phyloP scores from a whole-genome alignment of 2,888 invertebrate genomes.

The Hyppa rectilinea region DNA sequence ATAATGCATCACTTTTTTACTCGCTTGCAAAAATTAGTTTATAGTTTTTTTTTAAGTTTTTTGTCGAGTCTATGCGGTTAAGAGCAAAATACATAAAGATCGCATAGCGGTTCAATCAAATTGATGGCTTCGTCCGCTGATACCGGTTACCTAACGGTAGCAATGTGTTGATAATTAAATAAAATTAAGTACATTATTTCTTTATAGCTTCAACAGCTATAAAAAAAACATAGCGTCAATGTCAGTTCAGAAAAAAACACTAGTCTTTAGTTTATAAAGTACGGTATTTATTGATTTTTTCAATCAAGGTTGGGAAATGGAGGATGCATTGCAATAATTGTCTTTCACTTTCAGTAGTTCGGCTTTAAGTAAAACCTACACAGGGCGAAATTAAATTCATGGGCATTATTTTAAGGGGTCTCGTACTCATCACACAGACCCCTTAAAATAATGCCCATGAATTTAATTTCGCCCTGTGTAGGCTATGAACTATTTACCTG shows the following conservation, averaged over 20 bases:
- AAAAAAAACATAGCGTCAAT: background rate
- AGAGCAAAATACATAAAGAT: slow-evolving; percentile 17
- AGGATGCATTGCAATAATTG: background rate
- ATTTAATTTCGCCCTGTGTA: too few species aligned
- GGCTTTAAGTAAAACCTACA: background rate
- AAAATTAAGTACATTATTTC: background rate
- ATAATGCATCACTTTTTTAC: slow-evolving; percentile 7
- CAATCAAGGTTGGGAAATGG: slow-evolving; percentile 10
- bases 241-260: background rate
- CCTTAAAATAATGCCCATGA: too few species aligned
- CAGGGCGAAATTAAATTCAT: too few species aligned
- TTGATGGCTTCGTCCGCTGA: slow-evolving; percentile 23
- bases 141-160: slow-evolving; percentile 51
- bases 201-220: background rate
- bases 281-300: slow-evolving; percentile 4
- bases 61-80: background rate
- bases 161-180: slow-evolving; percentile 12
- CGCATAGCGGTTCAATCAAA: slow-evolving; percentile 46
- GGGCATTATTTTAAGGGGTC: too few species aligned
- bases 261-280: background rate
- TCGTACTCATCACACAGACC: too few species aligned
- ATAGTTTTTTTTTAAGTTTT: slow-evolving; percentile 9
- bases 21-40: slow-evolving; percentile 1
- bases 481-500: too few species aligned
- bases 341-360: background rate